These are phyloP conservation scores for Tarsius wallacei DNA, from an alignment of 2,797 vertebrate genomes.

Conservation along the genomic window DNA sequence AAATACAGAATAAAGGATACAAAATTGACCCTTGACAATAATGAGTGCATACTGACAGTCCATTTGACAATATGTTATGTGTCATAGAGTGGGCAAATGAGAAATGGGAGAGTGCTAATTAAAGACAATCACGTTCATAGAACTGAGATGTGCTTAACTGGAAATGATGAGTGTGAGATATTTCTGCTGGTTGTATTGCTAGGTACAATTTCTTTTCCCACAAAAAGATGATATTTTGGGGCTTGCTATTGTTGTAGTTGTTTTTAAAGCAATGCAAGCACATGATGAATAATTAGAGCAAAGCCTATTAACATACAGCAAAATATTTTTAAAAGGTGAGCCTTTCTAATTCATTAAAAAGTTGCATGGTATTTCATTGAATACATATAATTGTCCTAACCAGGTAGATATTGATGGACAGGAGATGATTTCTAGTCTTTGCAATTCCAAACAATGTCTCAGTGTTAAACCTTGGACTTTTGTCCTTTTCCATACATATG, in stretches of 20 bases:
- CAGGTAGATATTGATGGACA: neutral
- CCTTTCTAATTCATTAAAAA: neutral
- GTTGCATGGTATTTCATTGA: neutral
- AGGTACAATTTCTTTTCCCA: neutral
- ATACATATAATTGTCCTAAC: neutral
- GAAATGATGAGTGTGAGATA: accelerated
- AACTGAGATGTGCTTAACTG: neutral
- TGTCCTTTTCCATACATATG: too few species aligned
- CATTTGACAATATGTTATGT: neutral
- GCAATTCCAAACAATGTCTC: neutral
- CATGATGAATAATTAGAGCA: neutral
- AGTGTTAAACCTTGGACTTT: accelerated
- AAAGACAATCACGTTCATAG: neutral
- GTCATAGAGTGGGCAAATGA: neutral
- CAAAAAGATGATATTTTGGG: neutral
- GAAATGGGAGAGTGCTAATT: neutral
- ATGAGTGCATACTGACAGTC: neutral
- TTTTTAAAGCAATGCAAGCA: neutral
- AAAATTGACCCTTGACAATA: neutral
- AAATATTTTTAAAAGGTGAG: neutral
- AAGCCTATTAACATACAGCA: neutral
- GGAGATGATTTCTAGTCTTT: neutral
- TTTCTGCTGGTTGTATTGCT: neutral
- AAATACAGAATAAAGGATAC: neutral
- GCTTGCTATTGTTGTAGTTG: neutral